These are phyloP conservation scores for Plagodis pulveraria DNA, from an alignment of 2,888 invertebrate genomes.

Conservation along the genomic window DNA sequence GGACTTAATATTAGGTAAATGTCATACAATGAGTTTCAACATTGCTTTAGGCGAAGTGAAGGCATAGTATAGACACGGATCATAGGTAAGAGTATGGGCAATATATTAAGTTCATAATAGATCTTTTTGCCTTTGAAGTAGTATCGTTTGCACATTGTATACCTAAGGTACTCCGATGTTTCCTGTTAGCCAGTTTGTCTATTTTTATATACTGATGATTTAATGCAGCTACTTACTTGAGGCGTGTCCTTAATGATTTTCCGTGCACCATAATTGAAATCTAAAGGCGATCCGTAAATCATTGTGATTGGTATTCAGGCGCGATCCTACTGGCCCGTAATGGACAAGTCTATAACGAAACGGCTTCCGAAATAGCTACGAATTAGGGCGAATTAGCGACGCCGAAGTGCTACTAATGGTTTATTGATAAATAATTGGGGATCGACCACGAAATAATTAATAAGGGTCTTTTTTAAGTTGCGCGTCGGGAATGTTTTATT, in stretches of 20 bases:
- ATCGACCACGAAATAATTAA: not conserved
- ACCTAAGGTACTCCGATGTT: too few species aligned
- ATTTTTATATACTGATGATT: not conserved
- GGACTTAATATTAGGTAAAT: too few species aligned
- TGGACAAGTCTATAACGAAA: conserved; percentile 34
- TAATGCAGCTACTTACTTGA: not conserved
- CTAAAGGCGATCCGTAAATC: conserved; percentile 10
- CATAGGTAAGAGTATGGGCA: too few species aligned
- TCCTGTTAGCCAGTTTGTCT: not conserved
- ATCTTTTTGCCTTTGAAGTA: too few species aligned
- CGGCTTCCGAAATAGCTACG: conserved; percentile 40
- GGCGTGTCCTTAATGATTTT: conserved; percentile 13
- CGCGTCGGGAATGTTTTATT: not conserved
- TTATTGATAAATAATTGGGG: conserved; percentile 15
- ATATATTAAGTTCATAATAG: too few species aligned
- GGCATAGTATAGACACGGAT: too few species aligned
- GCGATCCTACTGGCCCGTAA: conserved; percentile 34
- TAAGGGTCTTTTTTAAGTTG: not conserved
- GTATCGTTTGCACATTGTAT: too few species aligned
- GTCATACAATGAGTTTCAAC: too few species aligned
- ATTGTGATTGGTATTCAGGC: conserved; percentile 36
- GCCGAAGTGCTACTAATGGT: conserved; percentile 23
- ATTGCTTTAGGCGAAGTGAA: too few species aligned
- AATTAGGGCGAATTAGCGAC: conserved; percentile 32
- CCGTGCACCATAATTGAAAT: conserved; percentile 16